These are phyloP conservation scores for Cervus canadensis DNA, from an alignment of 2,113 vertebrate species.

Conservation along the genomic window DNA sequence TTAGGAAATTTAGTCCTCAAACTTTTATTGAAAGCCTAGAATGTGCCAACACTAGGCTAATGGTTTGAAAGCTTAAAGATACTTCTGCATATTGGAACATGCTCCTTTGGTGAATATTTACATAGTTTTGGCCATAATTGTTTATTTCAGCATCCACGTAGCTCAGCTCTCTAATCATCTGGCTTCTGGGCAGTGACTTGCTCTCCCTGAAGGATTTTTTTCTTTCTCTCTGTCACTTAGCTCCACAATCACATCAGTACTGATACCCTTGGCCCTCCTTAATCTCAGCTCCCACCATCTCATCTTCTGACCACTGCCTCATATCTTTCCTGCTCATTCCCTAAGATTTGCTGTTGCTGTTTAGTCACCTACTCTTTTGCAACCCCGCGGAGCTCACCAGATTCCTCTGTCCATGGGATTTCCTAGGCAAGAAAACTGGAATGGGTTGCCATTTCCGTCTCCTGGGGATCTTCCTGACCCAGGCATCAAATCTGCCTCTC, in stretches of 20 bases:
- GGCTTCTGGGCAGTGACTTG: neutral
- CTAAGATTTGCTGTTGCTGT: neutral
- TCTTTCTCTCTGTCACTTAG: neutral
- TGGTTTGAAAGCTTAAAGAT: neutral
- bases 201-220: neutral
- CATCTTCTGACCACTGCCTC: neutral
- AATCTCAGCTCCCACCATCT: neutral
- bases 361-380: neutral
- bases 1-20: neutral
- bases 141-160: neutral
- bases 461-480: neutral
- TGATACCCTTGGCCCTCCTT: rapidly evolving
- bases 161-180: neutral
- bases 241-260: no score
- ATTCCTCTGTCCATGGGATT: neutral
- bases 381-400: neutral
- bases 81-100: neutral
- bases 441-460: neutral
- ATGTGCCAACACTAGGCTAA: neutral
- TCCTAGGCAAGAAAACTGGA: neutral
- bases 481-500: neutral
- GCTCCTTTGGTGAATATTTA: neutral
- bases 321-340: neutral
- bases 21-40: neutral
- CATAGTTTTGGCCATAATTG: neutral